Evolutionary conservation across 2,888 invertebrate species (phyloP).

Genomic region (Cordilura impudica): DNA sequence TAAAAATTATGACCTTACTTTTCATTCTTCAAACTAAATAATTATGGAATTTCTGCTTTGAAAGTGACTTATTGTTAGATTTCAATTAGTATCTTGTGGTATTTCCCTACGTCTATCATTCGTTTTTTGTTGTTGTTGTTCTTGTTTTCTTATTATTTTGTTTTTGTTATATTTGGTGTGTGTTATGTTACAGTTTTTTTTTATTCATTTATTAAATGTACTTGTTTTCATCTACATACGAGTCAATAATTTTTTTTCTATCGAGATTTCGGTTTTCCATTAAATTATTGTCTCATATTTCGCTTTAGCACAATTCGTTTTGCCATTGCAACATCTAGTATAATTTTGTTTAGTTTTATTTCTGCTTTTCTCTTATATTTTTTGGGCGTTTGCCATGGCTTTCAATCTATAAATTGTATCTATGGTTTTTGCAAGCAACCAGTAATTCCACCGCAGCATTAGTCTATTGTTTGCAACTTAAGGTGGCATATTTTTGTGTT

Average conservation of each 20-base stretch:
- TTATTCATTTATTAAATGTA: constrained; percentile 12
- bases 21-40: neutral
- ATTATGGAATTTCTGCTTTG: constrained; percentile 50
- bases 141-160: neutral
- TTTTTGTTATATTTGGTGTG: neutral
- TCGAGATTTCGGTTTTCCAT: constrained; percentile 12
- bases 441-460: neutral
- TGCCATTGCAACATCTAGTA: constrained; percentile 56
- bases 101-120: constrained; percentile 20
- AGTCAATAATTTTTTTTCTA: neutral
- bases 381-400: neutral
- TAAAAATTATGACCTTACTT: neutral
- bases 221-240: constrained; percentile 1
- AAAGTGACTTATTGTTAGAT: constrained; percentile 48
- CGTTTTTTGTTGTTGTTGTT: no score
- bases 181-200: neutral
- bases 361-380: constrained; percentile 11
- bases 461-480: neutral
- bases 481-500: no score
- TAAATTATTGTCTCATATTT: constrained; percentile 41
- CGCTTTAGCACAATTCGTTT: constrained; percentile 34
- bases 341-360: neutral
- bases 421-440: neutral
- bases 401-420: neutral
- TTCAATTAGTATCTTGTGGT: constrained; percentile 2